Evolutionary conservation across 2,797 vertebrate species (phyloP).

Genomic region (Aphelocoma californica): DNA sequence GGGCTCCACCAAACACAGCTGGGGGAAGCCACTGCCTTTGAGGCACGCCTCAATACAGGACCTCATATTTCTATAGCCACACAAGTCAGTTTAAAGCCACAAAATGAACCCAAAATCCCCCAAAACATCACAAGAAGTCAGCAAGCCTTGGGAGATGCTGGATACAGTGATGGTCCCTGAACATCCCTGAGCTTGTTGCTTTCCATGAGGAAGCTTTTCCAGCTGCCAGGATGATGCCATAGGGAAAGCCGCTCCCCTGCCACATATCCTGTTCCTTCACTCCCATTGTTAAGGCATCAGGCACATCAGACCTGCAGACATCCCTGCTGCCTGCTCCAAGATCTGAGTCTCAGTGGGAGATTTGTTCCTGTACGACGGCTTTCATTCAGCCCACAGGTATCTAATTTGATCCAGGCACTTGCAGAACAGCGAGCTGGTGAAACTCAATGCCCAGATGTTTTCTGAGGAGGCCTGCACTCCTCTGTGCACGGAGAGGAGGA

Average conservation of each 20-base stretch:
- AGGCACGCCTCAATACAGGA: accelerated
- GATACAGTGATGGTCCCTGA: background rate
- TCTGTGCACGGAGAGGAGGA: background rate
- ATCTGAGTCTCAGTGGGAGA: background rate
- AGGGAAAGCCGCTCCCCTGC: background rate
- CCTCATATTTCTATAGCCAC: accelerated
- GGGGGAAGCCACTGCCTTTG: background rate
- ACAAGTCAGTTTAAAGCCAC: background rate
- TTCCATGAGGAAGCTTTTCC: background rate
- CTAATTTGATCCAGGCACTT: background rate
- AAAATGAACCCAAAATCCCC: background rate
- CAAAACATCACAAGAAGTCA: background rate
- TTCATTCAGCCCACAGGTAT: background rate
- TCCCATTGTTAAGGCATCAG: background rate
- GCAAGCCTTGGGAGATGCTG: background rate
- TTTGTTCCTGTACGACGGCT: background rate
- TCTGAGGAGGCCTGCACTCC: background rate
- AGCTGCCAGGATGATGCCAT: background rate
- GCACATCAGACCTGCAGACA: background rate
- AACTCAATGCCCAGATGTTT: background rate
- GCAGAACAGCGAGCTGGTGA: background rate
- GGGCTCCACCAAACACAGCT: background rate
- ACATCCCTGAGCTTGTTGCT: background rate
- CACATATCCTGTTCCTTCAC: background rate
- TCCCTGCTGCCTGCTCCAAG: background rate